Percentiles rank a stretch among this genome's conserved stretches.
These are phyloP conservation scores for Gavialis gangeticus DNA, from an alignment of 2,113 vertebrate species.

Conservation along the genomic window DNA sequence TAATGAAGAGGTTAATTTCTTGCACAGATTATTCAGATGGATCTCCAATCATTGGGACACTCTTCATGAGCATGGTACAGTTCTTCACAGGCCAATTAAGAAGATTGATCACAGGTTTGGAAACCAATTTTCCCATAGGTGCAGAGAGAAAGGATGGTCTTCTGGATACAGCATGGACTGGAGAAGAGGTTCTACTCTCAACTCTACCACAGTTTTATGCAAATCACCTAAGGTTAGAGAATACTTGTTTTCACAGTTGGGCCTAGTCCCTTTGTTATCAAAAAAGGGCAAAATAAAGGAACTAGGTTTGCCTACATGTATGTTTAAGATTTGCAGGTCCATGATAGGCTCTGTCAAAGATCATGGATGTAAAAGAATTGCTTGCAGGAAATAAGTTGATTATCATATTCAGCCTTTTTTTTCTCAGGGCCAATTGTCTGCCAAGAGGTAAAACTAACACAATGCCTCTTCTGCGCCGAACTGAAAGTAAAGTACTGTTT, in stretches of 20 bases:
- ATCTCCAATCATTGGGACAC: background rate
- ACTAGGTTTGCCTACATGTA: background rate
- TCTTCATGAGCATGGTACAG: conserved; percentile 11
- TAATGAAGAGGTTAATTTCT: conserved; percentile 23
- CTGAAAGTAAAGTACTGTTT: too few relatives aligned
- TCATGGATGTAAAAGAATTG: background rate
- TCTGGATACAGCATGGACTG: background rate
- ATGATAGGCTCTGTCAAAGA: background rate
- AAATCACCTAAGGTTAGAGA: background rate
- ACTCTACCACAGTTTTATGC: conserved; percentile 2
- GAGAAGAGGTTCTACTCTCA: background rate
- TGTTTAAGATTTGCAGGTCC: background rate
- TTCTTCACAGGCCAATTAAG: conserved; percentile 41
- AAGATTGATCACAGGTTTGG: conserved; percentile 5
- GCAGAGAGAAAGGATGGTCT: background rate
- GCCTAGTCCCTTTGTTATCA: background rate
- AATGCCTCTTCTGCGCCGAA: too few relatives aligned
- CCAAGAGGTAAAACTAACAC: background rate
- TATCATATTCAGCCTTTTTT: background rate
- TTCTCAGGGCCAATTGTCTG: background rate
- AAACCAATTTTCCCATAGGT: conserved; percentile 33
- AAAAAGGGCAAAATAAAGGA: background rate
- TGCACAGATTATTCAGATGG: background rate
- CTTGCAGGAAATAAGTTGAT: background rate
- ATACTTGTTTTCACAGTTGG: fast-evolving